Base-by-base conservation (phyloP, 2,888 invertebrate genomes). In the Synanthedon vespiformis region DNA sequence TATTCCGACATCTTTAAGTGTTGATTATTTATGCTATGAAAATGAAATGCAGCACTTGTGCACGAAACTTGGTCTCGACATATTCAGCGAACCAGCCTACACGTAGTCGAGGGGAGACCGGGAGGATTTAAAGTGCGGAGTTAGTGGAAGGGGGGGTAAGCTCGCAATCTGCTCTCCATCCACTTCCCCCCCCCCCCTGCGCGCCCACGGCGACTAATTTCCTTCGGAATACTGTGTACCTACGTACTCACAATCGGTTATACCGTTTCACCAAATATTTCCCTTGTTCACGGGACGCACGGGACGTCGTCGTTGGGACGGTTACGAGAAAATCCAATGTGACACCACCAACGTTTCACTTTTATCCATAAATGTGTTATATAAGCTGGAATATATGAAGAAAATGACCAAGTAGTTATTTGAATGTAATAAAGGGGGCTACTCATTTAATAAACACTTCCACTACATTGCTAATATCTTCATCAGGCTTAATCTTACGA, bases 141-240 rank as follows among this genome's bases (percentile, higher is more conserved):
- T 51, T 18, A 40, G 52, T 41, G 14, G 52, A 47, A 57, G 57
- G 49, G 61, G 48, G 48, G 52, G 55, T 56, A 52, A 44, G 22
- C 10, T 50, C 63, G 71, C 74, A 74, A 74, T 75, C 70, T 70
- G 70, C 68, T 71, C 64, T 58, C 65, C 61, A 59, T 70, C 64
- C 58, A 65, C 61, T 59, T 54, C 57, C 55, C 61, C 62, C 59
- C 57, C 55, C 61, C 62, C 59, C 67, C 57, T 51, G 53, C 60
- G 56, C 58, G 59, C 60, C 55, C 57, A 76, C 82, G 75, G 79
- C 78, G 82, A 83, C 84, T 85, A 84, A 85, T 85, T 84, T 85
- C 84, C 84, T 81, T 77, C 79, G 67, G 74, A 72, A 72, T 70
- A 73, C 68, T 71, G 68, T 22, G 34, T 40, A 27, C 62, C 65